A percentile compares a stretch with the other conserved stretches of the same genome.
Evolutionary conservation across 2,113 vertebrate genomes (phyloP).

Genomic region (Haliaeetus leucogaster): DNA sequence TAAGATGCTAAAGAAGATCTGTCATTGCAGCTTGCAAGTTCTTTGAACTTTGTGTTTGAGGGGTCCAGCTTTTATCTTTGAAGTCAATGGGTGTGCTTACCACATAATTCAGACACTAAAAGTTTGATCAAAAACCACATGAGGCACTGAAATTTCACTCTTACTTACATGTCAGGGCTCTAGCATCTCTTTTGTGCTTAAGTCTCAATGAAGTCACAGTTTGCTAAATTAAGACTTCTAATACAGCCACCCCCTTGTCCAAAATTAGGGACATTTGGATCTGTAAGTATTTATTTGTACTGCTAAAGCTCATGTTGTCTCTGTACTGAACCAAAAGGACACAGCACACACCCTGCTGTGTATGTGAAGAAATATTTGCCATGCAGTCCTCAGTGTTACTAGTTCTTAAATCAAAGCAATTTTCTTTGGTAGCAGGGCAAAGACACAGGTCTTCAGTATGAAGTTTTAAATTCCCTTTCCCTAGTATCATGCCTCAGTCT

Average conservation of each 20-base stretch:
- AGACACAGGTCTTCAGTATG: neutral
- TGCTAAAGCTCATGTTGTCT: neutral
- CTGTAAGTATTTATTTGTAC: neutral
- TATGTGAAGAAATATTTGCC: neutral
- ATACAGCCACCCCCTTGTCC: neutral
- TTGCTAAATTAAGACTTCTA: neutral
- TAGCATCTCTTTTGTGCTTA: neutral
- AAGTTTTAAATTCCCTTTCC: neutral
- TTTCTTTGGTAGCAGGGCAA: neutral
- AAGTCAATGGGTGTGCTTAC: neutral
- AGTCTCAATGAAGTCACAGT: neutral
- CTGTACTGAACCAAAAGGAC: neutral
- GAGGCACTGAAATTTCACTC: neutral
- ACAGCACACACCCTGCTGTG: neutral
- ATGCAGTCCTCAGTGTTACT: neutral
- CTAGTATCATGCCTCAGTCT: neutral
- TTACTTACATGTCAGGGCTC: neutral
- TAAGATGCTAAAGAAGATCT: neutral
- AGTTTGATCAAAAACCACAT: constrained; percentile 35
- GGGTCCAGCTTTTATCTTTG: neutral
- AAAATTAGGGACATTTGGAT: neutral
- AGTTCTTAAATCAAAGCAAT: neutral
- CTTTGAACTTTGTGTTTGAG: constrained; percentile 27
- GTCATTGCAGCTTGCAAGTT: neutral
- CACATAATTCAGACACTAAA: constrained; percentile 15